Conservation (phyloP, 2,797 vertebrate species). For the Platyrinchus mystaceus region DNA sequence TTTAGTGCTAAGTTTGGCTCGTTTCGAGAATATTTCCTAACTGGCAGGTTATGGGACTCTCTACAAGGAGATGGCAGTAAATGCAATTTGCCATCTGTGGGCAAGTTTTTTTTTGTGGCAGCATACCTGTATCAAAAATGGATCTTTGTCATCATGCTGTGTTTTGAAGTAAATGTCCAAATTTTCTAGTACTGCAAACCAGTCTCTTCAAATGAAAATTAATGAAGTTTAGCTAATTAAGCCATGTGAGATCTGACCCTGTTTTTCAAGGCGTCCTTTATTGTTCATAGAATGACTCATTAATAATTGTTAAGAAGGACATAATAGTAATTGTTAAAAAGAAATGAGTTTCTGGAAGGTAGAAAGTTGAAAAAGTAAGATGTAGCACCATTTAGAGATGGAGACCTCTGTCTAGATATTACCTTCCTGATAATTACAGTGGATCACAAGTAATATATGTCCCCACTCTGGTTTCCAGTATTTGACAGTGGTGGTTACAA, state of each 20-base stretch:
- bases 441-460: neutral
- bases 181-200: neutral
- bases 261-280: neutral
- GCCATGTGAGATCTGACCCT: neutral
- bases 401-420: neutral
- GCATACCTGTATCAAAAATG: neutral
- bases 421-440: neutral
- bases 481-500: neutral
- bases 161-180: neutral
- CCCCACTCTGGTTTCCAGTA: neutral
- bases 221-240: neutral
- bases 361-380: neutral
- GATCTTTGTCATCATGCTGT: neutral
- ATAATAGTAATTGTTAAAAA: neutral
- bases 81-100: neutral
- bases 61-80: neutral
- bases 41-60: neutral
- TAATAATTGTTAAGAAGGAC: neutral
- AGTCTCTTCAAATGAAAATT: slow-evolving; percentile 24
- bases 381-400: neutral
- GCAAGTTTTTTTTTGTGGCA: neutral
- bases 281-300: neutral
- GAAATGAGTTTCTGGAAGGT: neutral
- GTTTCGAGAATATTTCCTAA: neutral
- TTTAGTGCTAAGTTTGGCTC: neutral